Base-by-base conservation (phyloP, 2,888 invertebrate genomes). In the Branchipolynoe longqiensis region DNA sequence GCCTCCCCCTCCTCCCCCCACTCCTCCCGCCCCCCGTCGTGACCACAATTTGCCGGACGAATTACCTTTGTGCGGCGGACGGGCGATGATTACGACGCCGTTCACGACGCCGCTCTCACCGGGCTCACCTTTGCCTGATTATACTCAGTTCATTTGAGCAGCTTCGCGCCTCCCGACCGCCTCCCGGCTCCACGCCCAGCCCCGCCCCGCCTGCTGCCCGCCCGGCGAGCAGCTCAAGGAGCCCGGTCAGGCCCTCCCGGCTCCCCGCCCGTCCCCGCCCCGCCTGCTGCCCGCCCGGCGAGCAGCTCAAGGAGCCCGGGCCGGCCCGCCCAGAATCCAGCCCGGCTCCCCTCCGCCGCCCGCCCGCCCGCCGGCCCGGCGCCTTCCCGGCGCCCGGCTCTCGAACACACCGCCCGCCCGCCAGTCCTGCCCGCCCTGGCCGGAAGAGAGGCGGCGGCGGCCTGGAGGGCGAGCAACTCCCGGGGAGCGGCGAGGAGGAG, bases 81-180 rank as follows among this genome's bases (percentile, higher is more conserved):
- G 8, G 14, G 69, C 69, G 38, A 69, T 69, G 36, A 69, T 69
- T 69, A 69, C 69, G 3, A 33, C n/a, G 69, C 62, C n/a, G n/a
- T n/a, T n/a, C n/a, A n/a, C n/a, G n/a, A 69, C 36, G 69, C 69
- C n/a, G n/a, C n/a, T n/a, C n/a, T n/a, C n/a, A n/a, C 33, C 36
- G 69, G 36, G 22, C 69, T 36, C 69, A 69, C 69, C 69, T 69
- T 69, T 69, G 69, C 36, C 69, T 69, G 69, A 69, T 69, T 69
- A n/a, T n/a, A 69, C 69, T 69, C 36, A 69, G 69, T 69, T 69
- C 69, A 69, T 69, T 69, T 69, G 69, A 69, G 69, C 36, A 69
- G 69, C 69, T 33, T 6, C 36, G 14, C 18, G 36, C 69, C 14
- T 33, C 69, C 38, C 36, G 62, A n/a, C n/a, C n/a, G n/a, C n/a